Evolutionary conservation across 2,888 invertebrate genomes (phyloP), one percentile per base, ranked within the genome.

Genomic region (Chouioia cunea): DNA sequence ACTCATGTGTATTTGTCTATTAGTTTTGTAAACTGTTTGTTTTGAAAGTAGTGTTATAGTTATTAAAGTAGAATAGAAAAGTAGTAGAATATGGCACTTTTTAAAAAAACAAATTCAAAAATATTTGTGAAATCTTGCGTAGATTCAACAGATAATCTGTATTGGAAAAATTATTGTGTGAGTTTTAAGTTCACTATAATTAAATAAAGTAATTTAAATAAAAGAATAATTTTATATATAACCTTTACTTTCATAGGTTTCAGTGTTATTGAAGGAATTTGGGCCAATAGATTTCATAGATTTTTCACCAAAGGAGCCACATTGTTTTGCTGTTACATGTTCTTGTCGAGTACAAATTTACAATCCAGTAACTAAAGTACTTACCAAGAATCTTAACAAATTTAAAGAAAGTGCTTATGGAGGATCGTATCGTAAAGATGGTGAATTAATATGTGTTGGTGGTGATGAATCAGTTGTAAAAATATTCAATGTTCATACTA

Each of bases 321-420:
- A 95, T 87, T 92, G 94, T 83, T 95, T 97, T 87, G 97, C 97
- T 8, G 94, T 96, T 18, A 97, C 98, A 65, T 96, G 94, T 82
- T 97, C 97, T 0, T 94, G 95, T 0, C 90, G 95, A 82, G 94
- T 97, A 76, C 89, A 93, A 87, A 88, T 96, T 16, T 97, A 96
- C 83, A 94, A 94, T 86, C 93, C 95, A 0, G 91, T 94, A 54
- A 94, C 95, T 46, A 94, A 94, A 86, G 87, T 93, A 69, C 93
- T 94, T 0, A 90, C 91, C 0, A 94, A 94, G 80, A 95, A 93
- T 81, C 88, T 96, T 43, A 94, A 93, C 20, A 89, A 92, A 76
- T 96, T 96, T 85, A 90, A 92, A 80, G 92, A 94, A 83, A 91
- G 91, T 67, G 95, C 95, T 0, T 95, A 93, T 82, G 96, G 96